phyloP scores from a whole-genome alignment of 1,140 invertebrate genomes.

The Papilio polytes region DNA sequence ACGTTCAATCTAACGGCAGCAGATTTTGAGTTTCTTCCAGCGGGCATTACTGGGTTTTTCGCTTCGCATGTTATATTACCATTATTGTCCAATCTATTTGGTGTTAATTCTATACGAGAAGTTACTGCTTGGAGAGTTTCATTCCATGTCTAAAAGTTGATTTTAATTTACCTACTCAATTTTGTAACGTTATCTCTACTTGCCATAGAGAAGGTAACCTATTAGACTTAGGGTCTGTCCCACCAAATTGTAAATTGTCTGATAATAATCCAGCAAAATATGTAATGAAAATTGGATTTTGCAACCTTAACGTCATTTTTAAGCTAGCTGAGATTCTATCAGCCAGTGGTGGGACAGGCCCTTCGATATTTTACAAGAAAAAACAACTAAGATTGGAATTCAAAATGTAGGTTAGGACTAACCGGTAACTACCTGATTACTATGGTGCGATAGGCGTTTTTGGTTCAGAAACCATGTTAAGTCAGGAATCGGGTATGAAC shows the following conservation, averaged over 20 bases:
- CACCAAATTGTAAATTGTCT: no score
- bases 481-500: conserved; percentile 91
- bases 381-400: neutral
- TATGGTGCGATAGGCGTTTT: conserved; percentile 72
- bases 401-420: conserved; percentile 27
- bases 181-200: no score
- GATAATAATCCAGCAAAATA: no score
- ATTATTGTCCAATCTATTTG: conserved; percentile 90
- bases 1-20: conserved; percentile 92
- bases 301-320: no score
- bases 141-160: conserved; percentile 84
- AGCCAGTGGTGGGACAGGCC: no score
- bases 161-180: no score
- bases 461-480: conserved; percentile 92
- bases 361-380: no score
- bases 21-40: conserved; percentile 87
- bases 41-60: conserved; percentile 89
- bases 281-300: no score
- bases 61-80: conserved; percentile 92
- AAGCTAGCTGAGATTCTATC: no score
- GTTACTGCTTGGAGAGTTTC: conserved; percentile 85
- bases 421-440: conserved; percentile 65
- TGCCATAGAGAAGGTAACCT: no score
- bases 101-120: conserved; percentile 90
- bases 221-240: no score